Percentiles rank a stretch among this genome's conserved stretches.
phyloP scores from a whole-genome alignment of 2,797 vertebrate genomes.

The Acipenser ruthenus region DNA sequence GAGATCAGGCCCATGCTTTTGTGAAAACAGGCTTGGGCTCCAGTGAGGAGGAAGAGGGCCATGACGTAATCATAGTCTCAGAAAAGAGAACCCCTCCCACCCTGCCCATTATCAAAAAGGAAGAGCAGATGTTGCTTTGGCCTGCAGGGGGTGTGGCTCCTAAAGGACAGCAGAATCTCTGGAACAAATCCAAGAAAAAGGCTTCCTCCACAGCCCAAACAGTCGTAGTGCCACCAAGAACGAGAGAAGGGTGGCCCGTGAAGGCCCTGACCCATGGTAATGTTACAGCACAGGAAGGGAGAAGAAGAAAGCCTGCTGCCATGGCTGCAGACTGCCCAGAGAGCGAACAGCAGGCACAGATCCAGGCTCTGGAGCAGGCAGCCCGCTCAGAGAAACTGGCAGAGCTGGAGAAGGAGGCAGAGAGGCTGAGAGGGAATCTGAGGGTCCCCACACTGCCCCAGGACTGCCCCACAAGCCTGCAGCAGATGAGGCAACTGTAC shows the following conservation, averaged over 20 bases:
- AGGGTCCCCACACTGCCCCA: slow-evolving; percentile 13
- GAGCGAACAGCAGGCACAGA: slow-evolving; percentile 24
- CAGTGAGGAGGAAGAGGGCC: too few relatives aligned
- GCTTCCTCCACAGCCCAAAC: slow-evolving; percentile 37
- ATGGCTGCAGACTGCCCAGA: slow-evolving; percentile 17
- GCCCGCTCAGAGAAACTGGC: slow-evolving; percentile 36
- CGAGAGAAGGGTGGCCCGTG: too few relatives aligned
- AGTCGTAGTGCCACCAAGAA: slow-evolving; percentile 33
- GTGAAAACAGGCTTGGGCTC: too few relatives aligned
- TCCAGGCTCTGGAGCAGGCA: slow-evolving; percentile 21
- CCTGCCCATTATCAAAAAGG: slow-evolving; percentile 18
- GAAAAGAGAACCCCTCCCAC: slow-evolving; percentile 4
- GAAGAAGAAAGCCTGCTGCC: slow-evolving; percentile 27
- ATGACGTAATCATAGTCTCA: too few relatives aligned
- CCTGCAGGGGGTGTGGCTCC: slow-evolving; percentile 24
- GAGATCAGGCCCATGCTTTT: too few relatives aligned
- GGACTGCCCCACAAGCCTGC: slow-evolving; percentile 16
- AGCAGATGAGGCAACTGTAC: slow-evolving; percentile 18
- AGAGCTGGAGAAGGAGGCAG: slow-evolving; percentile 43
- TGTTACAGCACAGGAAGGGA: background rate
- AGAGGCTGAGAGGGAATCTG: slow-evolving; percentile 39
- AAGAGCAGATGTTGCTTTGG: slow-evolving; percentile 33
- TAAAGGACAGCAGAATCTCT: slow-evolving; percentile 6
- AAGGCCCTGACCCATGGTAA: background rate
- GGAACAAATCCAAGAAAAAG: slow-evolving; percentile 16